Base-by-base conservation (phyloP, 1,140 invertebrate genomes). In the Drosophila trapezifrons region DNA sequence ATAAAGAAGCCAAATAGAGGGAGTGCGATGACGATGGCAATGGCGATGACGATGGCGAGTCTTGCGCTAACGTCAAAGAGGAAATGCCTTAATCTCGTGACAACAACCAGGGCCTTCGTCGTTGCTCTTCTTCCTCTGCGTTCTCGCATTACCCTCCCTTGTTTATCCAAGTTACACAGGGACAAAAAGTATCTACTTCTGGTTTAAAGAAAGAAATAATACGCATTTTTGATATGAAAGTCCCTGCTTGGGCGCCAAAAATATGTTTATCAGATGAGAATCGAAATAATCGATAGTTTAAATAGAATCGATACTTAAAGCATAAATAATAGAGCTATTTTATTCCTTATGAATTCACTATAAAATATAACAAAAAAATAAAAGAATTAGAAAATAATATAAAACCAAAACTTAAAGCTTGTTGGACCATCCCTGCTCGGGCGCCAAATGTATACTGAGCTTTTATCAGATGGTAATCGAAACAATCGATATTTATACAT, bases 1-100 rank as follows among this genome's bases (percentile, higher is more conserved):
- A 87, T 82, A 86, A 72, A 57, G 42, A 35, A 71, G 55, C 43
- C 56, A 52, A 65, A 55, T 17, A 55, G 32, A 42, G 42, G n/a
- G 56, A 60, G 52, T 51, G 43, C 20, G 42, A 6, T 17, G 13
- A n/a, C 8, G 32, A 35, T 22, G 51, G 51, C 51, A 18, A 54
- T 54, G 51, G 49, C 49, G 18, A 20, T 52, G 60, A 42, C 18
- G 47, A 65, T 52, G 72, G 72, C 75, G 43, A 35, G 57, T 86
- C 76, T 76, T 80, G 76, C 76, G 86, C 78, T 78, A 76, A 84
- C 83, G 83, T 87, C 84, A 84, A 87, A 87, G 80, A 87, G 83
- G 83, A 87, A 87, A 87, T 89, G 83, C 83, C 80, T 83, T 89
- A 87, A 89, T 87, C 83, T 84, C 80, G 78, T 81, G 73, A 81